phyloP scores from a whole-genome alignment of 2,797 vertebrate genomes.

The Micropoecilia bifurca region DNA sequence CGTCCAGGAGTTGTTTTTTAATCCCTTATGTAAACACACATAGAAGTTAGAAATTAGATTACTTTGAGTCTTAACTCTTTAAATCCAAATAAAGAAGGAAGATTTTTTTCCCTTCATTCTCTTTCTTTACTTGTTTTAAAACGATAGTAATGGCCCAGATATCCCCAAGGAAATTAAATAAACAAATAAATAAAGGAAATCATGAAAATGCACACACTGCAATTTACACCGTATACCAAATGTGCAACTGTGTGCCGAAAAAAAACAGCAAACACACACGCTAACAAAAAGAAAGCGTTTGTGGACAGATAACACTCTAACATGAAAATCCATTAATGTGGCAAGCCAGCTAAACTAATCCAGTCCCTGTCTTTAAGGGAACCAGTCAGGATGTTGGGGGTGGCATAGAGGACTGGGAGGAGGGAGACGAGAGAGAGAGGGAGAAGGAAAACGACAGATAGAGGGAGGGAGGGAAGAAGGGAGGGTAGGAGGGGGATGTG shows the following conservation, averaged over 20 bases:
- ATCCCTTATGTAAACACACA: neutral
- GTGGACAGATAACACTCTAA: constrained; percentile 29
- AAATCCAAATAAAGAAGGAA: neutral
- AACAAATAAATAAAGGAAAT: neutral
- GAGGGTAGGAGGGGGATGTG: constrained; percentile 78
- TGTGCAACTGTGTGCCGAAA: constrained; percentile 5
- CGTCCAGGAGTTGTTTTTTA: neutral
- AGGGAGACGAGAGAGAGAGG: constrained; percentile 47
- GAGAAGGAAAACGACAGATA: constrained; percentile 64
- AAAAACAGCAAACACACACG: neutral
- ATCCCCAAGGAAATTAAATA: constrained; percentile 1
- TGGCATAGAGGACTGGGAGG: constrained; percentile 70
- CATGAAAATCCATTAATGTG: constrained; percentile 41
- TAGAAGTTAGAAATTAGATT: neutral
- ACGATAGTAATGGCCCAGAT: neutral
- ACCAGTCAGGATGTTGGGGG: constrained; percentile 57
- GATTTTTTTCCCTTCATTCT: neutral
- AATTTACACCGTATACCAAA: constrained; percentile 2
- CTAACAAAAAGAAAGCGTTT: constrained; percentile 25
- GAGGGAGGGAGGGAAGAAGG: constrained; percentile 50
- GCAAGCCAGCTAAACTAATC: constrained; percentile 72
- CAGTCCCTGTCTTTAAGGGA: constrained; percentile 79
- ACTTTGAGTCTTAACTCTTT: neutral
- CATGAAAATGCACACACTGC: constrained; percentile 1
- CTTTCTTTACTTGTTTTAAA: neutral